Percentiles rank a stretch among this genome's conserved stretches.
These are phyloP conservation scores for Morone chrysops DNA, from an alignment of 2,113 vertebrate species.

Conservation along the genomic window DNA sequence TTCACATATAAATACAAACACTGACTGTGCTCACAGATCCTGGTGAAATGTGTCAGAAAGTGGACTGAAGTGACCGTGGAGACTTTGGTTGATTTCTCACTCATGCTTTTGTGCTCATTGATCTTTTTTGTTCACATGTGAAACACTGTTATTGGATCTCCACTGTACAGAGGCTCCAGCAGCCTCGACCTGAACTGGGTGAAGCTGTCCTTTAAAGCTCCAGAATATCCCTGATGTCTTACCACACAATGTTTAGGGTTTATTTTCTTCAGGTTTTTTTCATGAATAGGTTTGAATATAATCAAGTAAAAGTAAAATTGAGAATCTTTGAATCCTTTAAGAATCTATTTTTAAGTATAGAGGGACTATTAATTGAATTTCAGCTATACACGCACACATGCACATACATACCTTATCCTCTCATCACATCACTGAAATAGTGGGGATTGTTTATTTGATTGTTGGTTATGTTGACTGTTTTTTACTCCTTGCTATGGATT, in stretches of 20 bases:
- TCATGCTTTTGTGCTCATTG: not conserved
- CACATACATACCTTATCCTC: not conserved
- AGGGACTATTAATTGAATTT: constrained; percentile 23
- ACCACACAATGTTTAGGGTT: not conserved
- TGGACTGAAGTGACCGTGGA: not conserved
- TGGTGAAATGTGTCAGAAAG: not conserved
- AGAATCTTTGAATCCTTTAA: constrained; percentile 6
- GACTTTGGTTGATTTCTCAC: not conserved
- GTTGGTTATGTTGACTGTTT: constrained; percentile 67
- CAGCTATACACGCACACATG: constrained; percentile 17
- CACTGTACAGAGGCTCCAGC: not conserved
- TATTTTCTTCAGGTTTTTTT: not conserved
- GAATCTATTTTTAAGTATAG: not conserved
- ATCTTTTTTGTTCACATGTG: not conserved
- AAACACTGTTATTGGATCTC: constrained; percentile 16
- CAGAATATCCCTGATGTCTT: constrained; percentile 8
- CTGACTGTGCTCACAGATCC: not conserved
- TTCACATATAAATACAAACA: not conserved
- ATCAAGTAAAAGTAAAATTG: not conserved
- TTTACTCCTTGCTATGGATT: constrained; percentile 64
- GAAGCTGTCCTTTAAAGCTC: constrained; percentile 7
- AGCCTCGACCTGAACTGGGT: not conserved
- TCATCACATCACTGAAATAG: constrained; percentile 39
- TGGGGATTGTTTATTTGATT: constrained; percentile 55
- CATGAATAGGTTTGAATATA: constrained; percentile 1